Conservation (phyloP, 2,113 vertebrate species). For the Oceanites oceanicus region DNA sequence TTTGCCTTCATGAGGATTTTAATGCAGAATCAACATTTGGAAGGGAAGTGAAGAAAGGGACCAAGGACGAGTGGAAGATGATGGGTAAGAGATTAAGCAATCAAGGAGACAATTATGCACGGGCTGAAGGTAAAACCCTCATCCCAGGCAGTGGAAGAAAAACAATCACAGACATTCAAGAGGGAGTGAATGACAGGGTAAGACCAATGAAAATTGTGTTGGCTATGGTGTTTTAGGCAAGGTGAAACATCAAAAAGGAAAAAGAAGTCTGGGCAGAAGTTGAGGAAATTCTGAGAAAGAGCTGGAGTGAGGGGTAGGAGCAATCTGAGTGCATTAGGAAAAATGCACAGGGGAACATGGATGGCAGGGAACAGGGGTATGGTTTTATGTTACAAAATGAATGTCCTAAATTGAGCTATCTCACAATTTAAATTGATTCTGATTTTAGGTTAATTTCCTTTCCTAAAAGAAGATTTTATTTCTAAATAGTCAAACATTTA, state of each 20-base stretch:
- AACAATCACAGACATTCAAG: background rate
- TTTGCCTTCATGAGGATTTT: background rate
- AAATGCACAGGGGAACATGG: background rate
- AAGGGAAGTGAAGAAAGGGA: background rate
- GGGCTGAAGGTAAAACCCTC: background rate
- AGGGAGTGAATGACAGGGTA: background rate
- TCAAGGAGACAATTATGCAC: background rate
- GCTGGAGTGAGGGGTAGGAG: background rate
- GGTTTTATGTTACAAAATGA: background rate
- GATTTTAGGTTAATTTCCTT: background rate
- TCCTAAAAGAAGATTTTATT: background rate
- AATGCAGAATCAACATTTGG: background rate
- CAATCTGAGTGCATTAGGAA: background rate
- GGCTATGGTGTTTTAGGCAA: background rate
- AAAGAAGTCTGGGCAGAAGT: background rate
- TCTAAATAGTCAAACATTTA: background rate
- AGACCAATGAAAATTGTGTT: background rate
- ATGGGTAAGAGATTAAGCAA: background rate
- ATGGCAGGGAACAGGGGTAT: background rate
- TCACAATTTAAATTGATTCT: background rate
- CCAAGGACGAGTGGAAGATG: background rate
- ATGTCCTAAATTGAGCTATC: background rate
- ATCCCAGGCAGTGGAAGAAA: background rate
- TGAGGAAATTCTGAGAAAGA: background rate
- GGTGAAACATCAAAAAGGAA: background rate